Evolutionary conservation across 2,797 vertebrate species (phyloP).

Genomic region (Sphaeramia orbicularis): DNA sequence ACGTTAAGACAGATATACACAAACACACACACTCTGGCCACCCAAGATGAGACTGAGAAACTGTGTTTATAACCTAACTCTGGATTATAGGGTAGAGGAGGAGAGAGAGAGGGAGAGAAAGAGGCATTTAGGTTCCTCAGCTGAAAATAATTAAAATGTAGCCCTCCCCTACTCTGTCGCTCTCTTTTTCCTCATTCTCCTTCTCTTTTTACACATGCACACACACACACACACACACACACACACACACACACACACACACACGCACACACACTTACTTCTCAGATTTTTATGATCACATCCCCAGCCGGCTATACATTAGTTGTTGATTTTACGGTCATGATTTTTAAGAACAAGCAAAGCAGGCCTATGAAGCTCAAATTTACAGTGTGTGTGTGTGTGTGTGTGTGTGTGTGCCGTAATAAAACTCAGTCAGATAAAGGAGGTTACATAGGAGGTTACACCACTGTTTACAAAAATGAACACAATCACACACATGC

Average conservation of each 20-base stretch:
- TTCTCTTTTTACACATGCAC: background rate
- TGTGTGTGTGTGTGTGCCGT: slow-evolving; percentile 5
- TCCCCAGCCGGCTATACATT: slow-evolving; percentile 68
- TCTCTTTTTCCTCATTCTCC: slow-evolving; percentile 17
- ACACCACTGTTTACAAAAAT: slow-evolving; percentile 27
- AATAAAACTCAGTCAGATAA: background rate
- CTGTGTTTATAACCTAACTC: slow-evolving; percentile 82
- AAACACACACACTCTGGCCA: slow-evolving; percentile 73
- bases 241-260: background rate
- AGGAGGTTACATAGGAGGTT: slow-evolving; percentile 16
- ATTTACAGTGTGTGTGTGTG: slow-evolving; percentile 22
- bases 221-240: slow-evolving; percentile 6
- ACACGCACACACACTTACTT: slow-evolving; percentile 33
- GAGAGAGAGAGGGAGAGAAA: slow-evolving; percentile 32
- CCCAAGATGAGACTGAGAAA: slow-evolving; percentile 77
- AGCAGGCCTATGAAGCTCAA: slow-evolving; percentile 70
- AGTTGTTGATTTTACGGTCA: slow-evolving; percentile 68
- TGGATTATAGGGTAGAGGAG: slow-evolving; percentile 82
- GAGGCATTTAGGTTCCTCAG: slow-evolving; percentile 68
- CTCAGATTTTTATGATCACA: slow-evolving; percentile 67
- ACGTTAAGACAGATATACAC: slow-evolving; percentile 41
- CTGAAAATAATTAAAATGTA: slow-evolving; percentile 80
- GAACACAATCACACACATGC: slow-evolving; percentile 8
- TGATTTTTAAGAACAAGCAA: slow-evolving; percentile 45
- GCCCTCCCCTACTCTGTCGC: slow-evolving; percentile 34